Conservation (phyloP, 2,888 invertebrate species). For the Atrina japonica region DNA sequence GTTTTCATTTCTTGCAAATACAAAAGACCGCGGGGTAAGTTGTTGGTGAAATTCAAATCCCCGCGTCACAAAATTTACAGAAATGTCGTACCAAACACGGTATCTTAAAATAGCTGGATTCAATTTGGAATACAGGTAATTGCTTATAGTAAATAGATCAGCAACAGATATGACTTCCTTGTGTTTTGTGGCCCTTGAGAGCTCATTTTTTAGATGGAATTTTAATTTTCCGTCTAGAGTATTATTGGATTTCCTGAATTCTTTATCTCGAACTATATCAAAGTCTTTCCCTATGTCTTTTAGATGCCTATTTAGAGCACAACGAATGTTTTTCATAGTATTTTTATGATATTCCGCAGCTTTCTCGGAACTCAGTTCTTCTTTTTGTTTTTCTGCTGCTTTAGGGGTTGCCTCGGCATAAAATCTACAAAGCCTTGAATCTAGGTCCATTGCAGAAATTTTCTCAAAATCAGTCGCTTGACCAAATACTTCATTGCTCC, state of each 20-base stretch:
- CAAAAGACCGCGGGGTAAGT: slow-evolving; percentile 2
- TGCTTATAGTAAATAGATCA: slow-evolving; percentile 19
- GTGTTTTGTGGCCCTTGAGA: slow-evolving; percentile 18
- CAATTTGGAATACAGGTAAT: slow-evolving; percentile 27
- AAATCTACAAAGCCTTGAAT: slow-evolving; percentile 4
- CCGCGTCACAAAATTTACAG: slow-evolving; percentile 25
- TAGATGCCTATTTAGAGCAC: slow-evolving; percentile 28
- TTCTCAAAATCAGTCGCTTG: not conserved
- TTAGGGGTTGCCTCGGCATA: slow-evolving; percentile 26
- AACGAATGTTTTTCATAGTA: slow-evolving; percentile 29
- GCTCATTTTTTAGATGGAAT: not conserved
- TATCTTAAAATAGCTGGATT: slow-evolving; percentile 22
- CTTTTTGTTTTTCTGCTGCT: not conserved
- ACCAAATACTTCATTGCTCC: slow-evolving; percentile 1
- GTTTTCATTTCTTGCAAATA: slow-evolving; percentile 17
- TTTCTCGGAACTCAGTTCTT: not conserved
- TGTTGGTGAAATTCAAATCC: slow-evolving; percentile 37
- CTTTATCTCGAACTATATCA: slow-evolving; percentile 29
- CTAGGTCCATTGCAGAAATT: not conserved
- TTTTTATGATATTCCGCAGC: slow-evolving; percentile 34
- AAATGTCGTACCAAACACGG: slow-evolving; percentile 24
- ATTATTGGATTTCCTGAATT: slow-evolving; percentile 13
- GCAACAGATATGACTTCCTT: slow-evolving; percentile 9
- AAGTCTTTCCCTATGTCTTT: slow-evolving; percentile 20
- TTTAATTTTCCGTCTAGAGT: slow-evolving; percentile 32